A percentile compares a stretch with the other conserved stretches of the same genome.
Evolutionary conservation across 2,888 invertebrate genomes (phyloP).

Genomic region (Mylabris sibirica): DNA sequence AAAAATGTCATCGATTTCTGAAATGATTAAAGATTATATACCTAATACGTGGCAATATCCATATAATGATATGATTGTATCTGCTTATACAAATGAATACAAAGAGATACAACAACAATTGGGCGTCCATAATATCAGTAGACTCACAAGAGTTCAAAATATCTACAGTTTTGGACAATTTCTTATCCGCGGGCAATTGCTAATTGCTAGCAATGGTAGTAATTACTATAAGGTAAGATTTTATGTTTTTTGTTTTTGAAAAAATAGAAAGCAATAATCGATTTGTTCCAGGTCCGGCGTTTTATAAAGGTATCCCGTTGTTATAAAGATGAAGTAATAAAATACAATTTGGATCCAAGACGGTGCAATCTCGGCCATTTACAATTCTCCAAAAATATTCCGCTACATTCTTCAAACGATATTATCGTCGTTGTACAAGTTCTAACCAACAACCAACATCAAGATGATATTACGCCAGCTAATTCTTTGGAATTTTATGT

Average conservation of each 20-base stretch:
- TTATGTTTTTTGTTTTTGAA: not conserved
- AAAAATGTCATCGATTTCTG: not conserved
- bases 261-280: not conserved
- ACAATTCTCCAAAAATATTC: constrained; percentile 24
- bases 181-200: constrained; percentile 42
- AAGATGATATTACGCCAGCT: constrained; percentile 27
- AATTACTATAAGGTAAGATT: constrained; percentile 41
- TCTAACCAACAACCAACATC: constrained; percentile 32
- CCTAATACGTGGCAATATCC: not conserved
- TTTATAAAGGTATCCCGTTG: constrained; percentile 34
- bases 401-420: constrained; percentile 7
- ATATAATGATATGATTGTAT: not conserved
- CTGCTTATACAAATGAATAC: not conserved
- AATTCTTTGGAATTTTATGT: constrained; percentile 45
- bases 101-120: not conserved
- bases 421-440: constrained; percentile 41
- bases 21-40: not conserved
- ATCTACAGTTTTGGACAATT: constrained; percentile 43
- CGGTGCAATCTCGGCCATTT: constrained; percentile 28
- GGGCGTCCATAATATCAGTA: not conserved
- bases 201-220: constrained; percentile 20
- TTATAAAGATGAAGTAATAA: constrained; percentile 32
- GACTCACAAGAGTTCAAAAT: constrained; percentile 37
- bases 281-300: constrained; percentile 40
- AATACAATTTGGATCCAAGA: constrained; percentile 44